Conservation (phyloP, 92 coral and sea anemone genomes). For the Epizoanthus ramosus region DNA sequence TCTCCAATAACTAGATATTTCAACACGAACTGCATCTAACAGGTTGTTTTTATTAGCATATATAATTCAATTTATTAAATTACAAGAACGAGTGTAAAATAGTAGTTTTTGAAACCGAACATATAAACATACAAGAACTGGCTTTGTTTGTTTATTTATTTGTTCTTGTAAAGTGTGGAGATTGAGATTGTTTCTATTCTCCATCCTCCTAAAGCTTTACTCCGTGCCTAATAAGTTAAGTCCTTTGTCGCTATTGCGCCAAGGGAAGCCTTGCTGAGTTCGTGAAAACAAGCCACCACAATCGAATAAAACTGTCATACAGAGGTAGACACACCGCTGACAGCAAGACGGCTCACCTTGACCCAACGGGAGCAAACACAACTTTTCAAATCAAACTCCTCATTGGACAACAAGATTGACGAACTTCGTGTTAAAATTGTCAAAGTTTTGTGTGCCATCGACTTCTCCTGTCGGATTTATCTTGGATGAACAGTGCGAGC, state of each 20-base stretch:
- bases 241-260: background rate
- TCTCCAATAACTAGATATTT: background rate
- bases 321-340: background rate
- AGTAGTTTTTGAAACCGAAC: background rate
- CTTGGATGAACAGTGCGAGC: no score
- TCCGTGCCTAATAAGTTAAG: background rate
- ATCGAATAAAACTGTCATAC: background rate
- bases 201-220: background rate
- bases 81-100: background rate
- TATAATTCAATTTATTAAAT: background rate
- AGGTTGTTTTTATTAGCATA: background rate
- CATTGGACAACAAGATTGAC: background rate
- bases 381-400: background rate
- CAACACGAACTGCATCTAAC: slow-evolving; percentile 12
- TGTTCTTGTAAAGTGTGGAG: background rate
- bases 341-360: slow-evolving; percentile 7
- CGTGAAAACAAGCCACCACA: slow-evolving; percentile 12
- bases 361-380: background rate
- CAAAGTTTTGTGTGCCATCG: no score
- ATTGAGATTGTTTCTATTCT: background rate
- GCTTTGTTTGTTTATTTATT: background rate
- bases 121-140: background rate
- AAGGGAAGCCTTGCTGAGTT: slow-evolving; percentile 16
- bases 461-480: no score
- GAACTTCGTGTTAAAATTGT: no score